Percentiles rank a stretch among this genome's conserved stretches.
Conservation (phyloP, 2,888 invertebrate species). For the Craniophora ligustri region DNA sequence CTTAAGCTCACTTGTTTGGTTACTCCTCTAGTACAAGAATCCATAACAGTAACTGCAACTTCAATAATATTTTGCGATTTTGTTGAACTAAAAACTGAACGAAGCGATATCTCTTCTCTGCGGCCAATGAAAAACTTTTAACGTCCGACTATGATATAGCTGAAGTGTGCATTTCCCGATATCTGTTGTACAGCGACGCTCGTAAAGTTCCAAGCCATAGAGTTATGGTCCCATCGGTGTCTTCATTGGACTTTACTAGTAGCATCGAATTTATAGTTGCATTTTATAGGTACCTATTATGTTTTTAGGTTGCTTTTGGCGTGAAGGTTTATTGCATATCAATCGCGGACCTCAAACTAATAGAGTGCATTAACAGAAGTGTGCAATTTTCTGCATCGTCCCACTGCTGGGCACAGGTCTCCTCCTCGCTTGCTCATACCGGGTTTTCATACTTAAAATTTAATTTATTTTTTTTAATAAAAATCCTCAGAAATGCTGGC, state of each 20-base stretch:
- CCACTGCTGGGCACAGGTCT: too few relatives aligned
- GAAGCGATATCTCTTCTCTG: conserved; percentile 66
- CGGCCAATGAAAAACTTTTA: conserved; percentile 80
- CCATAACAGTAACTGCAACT: conserved; percentile 5
- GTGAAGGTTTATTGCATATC: neutral
- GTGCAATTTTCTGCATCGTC: too few relatives aligned
- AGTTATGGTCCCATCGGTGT: conserved; percentile 55
- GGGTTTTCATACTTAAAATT: too few relatives aligned
- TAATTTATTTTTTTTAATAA: too few relatives aligned
- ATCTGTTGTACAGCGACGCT: conserved; percentile 49
- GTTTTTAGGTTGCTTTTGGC: neutral
- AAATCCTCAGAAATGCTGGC: too few relatives aligned
- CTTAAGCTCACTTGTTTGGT: too few relatives aligned
- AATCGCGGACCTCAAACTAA: too few relatives aligned
- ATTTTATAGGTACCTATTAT: neutral
- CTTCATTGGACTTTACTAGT: conserved; percentile 51
- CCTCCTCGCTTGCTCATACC: too few relatives aligned
- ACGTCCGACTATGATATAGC: conserved; percentile 67
- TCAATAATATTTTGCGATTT: conserved; percentile 53
- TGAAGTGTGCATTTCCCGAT: conserved; percentile 62
- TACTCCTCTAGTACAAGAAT: too few relatives aligned
- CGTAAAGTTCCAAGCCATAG: conserved; percentile 39
- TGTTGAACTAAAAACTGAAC: conserved; percentile 61
- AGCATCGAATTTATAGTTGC: conserved; percentile 48
- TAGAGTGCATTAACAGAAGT: too few relatives aligned